A percentile compares a stretch with the other conserved stretches of the same genome.
phyloP scores from a whole-genome alignment of 2,888 invertebrate species.

The Chalcis sispes region DNA sequence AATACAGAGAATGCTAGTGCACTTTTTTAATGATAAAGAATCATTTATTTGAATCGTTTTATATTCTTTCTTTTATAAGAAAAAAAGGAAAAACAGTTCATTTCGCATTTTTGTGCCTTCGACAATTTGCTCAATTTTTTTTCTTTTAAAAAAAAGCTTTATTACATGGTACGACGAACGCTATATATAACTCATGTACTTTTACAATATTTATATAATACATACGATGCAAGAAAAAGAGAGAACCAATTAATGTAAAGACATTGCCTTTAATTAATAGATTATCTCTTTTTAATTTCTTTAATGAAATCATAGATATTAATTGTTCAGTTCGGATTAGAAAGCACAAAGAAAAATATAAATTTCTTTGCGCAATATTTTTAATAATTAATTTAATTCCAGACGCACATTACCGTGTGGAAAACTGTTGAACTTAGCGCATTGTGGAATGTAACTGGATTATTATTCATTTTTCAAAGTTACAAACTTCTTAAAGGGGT shows the following conservation, averaged over 20 bases:
- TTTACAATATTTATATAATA: slow-evolving; percentile 51
- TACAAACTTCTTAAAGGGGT: slow-evolving; percentile 41
- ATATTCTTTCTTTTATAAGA: slow-evolving; percentile 13
- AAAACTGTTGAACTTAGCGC: slow-evolving; percentile 24
- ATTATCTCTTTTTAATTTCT: slow-evolving; percentile 36
- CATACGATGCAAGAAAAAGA: slow-evolving; percentile 31
- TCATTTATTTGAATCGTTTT: slow-evolving; percentile 26
- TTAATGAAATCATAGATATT: slow-evolving; percentile 24
- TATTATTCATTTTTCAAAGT: slow-evolving; percentile 35
- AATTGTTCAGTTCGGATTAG: slow-evolving; percentile 25
- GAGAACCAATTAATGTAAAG: slow-evolving; percentile 28
- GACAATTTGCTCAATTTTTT: slow-evolving; percentile 41
- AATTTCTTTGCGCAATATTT: not conserved
- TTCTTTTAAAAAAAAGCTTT: slow-evolving; percentile 33
- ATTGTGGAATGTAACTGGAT: slow-evolving; percentile 55
- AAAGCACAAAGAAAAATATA: slow-evolving; percentile 9
- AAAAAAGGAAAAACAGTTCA: slow-evolving; percentile 29
- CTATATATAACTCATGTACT: slow-evolving; percentile 33
- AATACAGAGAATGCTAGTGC: slow-evolving; percentile 43
- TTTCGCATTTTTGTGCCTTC: slow-evolving; percentile 49
- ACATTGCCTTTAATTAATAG: slow-evolving; percentile 21
- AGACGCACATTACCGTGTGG: slow-evolving; percentile 7
- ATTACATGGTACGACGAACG: slow-evolving; percentile 42
- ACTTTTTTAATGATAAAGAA: slow-evolving; percentile 28
- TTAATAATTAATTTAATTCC: slow-evolving; percentile 7